Base-by-base conservation (phyloP, 1,140 invertebrate genomes). In the Halesus radiatus region DNA sequence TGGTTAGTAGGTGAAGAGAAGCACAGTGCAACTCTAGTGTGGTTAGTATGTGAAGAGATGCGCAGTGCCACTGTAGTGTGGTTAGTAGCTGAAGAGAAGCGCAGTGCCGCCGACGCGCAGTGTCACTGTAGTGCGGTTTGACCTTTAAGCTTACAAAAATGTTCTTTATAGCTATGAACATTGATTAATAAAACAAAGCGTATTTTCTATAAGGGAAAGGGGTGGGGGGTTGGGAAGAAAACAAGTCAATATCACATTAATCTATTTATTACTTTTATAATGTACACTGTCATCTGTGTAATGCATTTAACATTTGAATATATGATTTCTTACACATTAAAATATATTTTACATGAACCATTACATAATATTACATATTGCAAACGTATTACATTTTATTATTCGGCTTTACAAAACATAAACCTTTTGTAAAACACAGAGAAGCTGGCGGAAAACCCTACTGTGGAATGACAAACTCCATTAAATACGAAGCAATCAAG, bases 251-350 rank as follows among this genome's bases (percentile, higher is more conserved):
- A 53, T 64, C 75, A 83, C 81, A 83, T 78, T 83, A 83, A 83
- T 74, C 81, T 83, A 83, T 83, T 83, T 78, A 78, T 72, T 81
- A 78, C 66, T 73, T 76, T 70, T 66, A 80, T 82, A 77, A 82
- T 82, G 74, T 83, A 83, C 78, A 83, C 79, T 75, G 73, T 77
- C 73, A 77, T 73, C 78, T 83, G 81, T 83, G 76, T 78, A 80
- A 76, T 76, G 74, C 77, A 83, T 52, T 77, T 80, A 83, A 83
- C 81, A 83, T 83, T 82, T 83, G 75, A 80, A 83, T 80, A 78
- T 83, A 80, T 77, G 70, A 68, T 70, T 80, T 80, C 78, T 83
- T 80, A 83, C 18, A 74, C 26, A 60, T 20, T 79, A 72, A 56
- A 79, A 58, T 66, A 60, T 72, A 64, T 79, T 79, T 79, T 79